phyloP scores from a whole-genome alignment of 2,797 vertebrate genomes.

The Otus scops region DNA sequence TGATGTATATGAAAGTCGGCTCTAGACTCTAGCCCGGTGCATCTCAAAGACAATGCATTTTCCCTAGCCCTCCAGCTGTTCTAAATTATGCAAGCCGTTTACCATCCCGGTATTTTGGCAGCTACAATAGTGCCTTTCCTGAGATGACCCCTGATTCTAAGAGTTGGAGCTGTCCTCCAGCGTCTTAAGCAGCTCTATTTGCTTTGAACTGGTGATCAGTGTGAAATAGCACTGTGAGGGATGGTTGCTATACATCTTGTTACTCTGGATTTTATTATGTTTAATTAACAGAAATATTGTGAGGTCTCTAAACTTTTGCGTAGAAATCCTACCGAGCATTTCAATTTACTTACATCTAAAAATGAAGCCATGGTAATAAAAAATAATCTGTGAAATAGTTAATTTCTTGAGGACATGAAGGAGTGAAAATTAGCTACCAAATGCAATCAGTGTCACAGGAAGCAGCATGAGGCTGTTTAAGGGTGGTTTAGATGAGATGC shows the following conservation, averaged over 20 bases:
- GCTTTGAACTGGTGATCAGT: background rate
- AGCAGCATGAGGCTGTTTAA: background rate
- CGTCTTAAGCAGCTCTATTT: background rate
- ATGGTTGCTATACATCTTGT: background rate
- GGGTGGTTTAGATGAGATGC: too few species aligned
- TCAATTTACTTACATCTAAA: background rate
- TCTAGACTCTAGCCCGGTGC: background rate
- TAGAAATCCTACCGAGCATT: background rate
- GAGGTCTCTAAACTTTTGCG: background rate
- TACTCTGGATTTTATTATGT: background rate
- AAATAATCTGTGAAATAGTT: background rate
- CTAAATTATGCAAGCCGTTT: background rate
- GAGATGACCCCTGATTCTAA: background rate
- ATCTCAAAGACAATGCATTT: background rate
- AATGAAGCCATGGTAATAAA: background rate
- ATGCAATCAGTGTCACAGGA: background rate
- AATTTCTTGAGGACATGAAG: background rate
- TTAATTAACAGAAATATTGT: background rate
- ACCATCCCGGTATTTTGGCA: background rate
- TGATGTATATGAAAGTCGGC: background rate
- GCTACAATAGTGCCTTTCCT: background rate
- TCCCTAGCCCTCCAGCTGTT: background rate
- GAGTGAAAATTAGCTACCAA: background rate
- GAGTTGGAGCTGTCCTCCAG: background rate
- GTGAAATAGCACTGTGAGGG: background rate